Percentiles rank a stretch among this genome's conserved stretches.
phyloP scores from a whole-genome alignment of 2,797 vertebrate genomes.

The Danio tinwini region DNA sequence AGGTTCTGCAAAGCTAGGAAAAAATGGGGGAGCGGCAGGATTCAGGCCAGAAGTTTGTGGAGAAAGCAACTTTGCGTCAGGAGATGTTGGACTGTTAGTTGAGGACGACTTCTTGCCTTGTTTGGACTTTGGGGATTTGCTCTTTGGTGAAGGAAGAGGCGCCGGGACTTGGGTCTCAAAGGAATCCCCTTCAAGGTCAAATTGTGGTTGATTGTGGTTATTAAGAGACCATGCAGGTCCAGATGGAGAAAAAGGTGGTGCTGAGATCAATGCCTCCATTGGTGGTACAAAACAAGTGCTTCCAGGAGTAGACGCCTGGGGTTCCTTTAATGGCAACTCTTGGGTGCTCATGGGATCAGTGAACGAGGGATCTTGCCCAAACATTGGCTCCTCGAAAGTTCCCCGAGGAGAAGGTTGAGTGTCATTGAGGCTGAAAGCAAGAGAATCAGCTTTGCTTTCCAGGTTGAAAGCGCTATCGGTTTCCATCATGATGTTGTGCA shows the following conservation, averaged over 20 bases:
- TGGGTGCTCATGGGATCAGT: conserved; percentile 56
- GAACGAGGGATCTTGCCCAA: conserved; percentile 61
- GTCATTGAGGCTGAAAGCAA: conserved; percentile 40
- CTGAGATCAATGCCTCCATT: conserved; percentile 68
- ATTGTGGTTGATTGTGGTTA: conserved; percentile 62
- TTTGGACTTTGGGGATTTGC: conserved; percentile 67
- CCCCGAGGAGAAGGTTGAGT: conserved; percentile 5
- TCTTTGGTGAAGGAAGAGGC: conserved; percentile 75
- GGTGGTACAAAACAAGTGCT: conserved; percentile 47
- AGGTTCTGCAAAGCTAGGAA: conserved; percentile 78
- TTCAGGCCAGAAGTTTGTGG: conserved; percentile 75
- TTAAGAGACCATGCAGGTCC: conserved; percentile 73
- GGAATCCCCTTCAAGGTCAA: conserved; percentile 66
- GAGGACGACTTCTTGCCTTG: conserved; percentile 70
- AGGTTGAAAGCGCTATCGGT: conserved; percentile 56
- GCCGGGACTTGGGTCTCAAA: conserved; percentile 69
- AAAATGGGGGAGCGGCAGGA: conserved; percentile 81
- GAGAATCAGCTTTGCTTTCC: conserved; percentile 48
- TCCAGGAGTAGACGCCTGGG: conserved; percentile 59
- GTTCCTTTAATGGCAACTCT: conserved; percentile 47
- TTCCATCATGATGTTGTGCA: conserved; percentile 67
- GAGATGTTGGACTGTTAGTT: conserved; percentile 72
- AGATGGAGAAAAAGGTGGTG: conserved; percentile 75
- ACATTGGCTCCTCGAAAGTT: conserved; percentile 65
- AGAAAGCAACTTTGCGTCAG: conserved; percentile 62